phyloP scores from a whole-genome alignment of 2,797 vertebrate species.

The Enteromius anoplus region DNA sequence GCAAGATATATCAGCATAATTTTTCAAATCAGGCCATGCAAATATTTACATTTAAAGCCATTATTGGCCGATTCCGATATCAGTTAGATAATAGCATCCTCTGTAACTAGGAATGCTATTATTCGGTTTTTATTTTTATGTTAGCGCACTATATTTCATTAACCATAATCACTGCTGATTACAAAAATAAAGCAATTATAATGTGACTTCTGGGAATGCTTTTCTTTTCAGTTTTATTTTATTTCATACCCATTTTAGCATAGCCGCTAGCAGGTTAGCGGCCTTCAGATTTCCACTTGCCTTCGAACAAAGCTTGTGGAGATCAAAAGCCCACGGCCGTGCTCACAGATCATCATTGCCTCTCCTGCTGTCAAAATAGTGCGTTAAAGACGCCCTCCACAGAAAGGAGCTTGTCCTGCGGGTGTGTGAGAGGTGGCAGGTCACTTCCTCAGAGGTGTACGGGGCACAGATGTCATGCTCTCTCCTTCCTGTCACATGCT shows the following conservation, averaged over 20 bases:
- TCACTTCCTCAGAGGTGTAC: slow-evolving; percentile 72
- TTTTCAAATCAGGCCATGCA: no score
- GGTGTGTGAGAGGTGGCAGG: slow-evolving; percentile 65
- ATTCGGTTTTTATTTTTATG: no score
- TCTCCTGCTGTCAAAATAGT: slow-evolving; percentile 58
- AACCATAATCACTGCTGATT: no score
- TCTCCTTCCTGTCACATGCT: slow-evolving; percentile 67
- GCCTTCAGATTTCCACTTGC: slow-evolving; percentile 4
- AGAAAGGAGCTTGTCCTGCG: slow-evolving; percentile 59
- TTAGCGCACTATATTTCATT: no score
- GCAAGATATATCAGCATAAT: no score
- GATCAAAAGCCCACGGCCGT: slow-evolving; percentile 47
- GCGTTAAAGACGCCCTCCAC: slow-evolving; percentile 59
- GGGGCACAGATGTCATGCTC: slow-evolving; percentile 68
- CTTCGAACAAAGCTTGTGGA: slow-evolving; percentile 25
- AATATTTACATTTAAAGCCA: no score
- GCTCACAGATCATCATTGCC: slow-evolving; percentile 59
- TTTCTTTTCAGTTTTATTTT: not conserved
- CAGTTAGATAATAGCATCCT: no score
- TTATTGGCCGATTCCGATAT: no score
- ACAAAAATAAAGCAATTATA: no score
- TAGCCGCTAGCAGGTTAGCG: not conserved
- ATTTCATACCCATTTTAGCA: not conserved
- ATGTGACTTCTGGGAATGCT: no score
- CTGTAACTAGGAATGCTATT: no score